Evolutionary conservation across 1,140 invertebrate genomes (phyloP).

Genomic region (Zelostemma sp.): DNA sequence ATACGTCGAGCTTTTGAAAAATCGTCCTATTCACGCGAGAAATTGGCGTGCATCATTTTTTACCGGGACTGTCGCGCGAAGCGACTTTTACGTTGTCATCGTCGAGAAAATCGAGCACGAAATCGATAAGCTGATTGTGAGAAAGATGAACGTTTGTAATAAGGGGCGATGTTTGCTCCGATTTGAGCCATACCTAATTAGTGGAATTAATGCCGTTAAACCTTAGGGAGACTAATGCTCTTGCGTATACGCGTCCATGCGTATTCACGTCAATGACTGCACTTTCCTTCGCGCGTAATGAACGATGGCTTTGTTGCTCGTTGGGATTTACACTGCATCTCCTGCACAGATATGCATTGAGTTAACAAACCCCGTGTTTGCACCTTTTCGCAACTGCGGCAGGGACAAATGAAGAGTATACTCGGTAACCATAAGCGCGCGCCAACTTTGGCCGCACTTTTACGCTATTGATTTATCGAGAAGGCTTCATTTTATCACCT

Average conservation of each 20-base stretch:
- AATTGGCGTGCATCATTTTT: too few relatives aligned
- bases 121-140: slow-evolving; percentile 1
- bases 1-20: too few relatives aligned
- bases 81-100: not conserved
- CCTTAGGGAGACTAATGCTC: slow-evolving; percentile 65
- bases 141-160: not conserved
- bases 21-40: too few relatives aligned
- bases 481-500: too few relatives aligned
- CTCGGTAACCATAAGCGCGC: too few relatives aligned
- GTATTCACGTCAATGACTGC: slow-evolving; percentile 62
- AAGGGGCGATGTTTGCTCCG: slow-evolving; percentile 56
- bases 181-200: slow-evolving; percentile 67
- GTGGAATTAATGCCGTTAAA: slow-evolving; percentile 66
- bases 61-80: too few relatives aligned
- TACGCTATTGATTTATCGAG: too few relatives aligned
- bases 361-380: slow-evolving; percentile 21
- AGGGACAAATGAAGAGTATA: slow-evolving; percentile 32
- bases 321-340: slow-evolving; percentile 36
- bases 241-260: slow-evolving; percentile 52
- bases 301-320: slow-evolving; percentile 55
- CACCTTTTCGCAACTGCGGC: slow-evolving; percentile 11
- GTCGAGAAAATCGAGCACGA: not conserved
- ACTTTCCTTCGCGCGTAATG: slow-evolving; percentile 66
- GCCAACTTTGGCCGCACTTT: too few relatives aligned
- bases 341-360: slow-evolving; percentile 32